phyloP scores from a whole-genome alignment of 2,888 invertebrate species.

The Eristalis intricaria region DNA sequence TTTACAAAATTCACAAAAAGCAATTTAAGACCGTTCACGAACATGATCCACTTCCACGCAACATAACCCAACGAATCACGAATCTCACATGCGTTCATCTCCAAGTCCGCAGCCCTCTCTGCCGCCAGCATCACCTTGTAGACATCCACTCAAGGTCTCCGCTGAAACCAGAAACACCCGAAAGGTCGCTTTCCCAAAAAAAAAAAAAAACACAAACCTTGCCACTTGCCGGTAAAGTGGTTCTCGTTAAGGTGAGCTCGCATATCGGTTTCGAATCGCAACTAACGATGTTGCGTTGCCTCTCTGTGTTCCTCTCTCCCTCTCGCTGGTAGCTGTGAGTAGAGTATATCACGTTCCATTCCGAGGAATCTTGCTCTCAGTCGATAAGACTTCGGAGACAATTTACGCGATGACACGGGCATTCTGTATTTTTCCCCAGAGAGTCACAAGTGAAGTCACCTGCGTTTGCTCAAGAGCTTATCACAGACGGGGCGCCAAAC shows the following conservation, averaged over 20 bases:
- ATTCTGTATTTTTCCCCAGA: not conserved
- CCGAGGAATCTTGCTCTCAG: not conserved
- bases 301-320: not conserved
- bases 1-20: not conserved
- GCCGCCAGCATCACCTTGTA: not conserved
- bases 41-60: not conserved
- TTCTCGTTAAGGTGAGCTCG: constrained; percentile 4
- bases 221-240: not conserved
- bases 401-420: not conserved
- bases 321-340: not conserved
- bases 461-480: not conserved
- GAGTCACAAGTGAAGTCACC: constrained; percentile 3
- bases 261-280: constrained; percentile 21
- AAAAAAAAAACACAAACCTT: not conserved
- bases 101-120: not conserved
- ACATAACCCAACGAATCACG: not conserved
- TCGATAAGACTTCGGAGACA: not conserved
- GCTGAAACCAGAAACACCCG: constrained; percentile 35
- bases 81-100: not conserved
- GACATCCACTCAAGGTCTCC: constrained; percentile 22
- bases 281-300: constrained; percentile 5
- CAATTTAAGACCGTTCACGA: not conserved
- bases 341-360: constrained; percentile 2
- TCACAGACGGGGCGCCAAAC: not conserved
- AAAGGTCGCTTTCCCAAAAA: constrained; percentile 34